These are phyloP conservation scores for Cecidostiba fungosa DNA, from an alignment of 2,888 invertebrate species.

Conservation along the genomic window DNA sequence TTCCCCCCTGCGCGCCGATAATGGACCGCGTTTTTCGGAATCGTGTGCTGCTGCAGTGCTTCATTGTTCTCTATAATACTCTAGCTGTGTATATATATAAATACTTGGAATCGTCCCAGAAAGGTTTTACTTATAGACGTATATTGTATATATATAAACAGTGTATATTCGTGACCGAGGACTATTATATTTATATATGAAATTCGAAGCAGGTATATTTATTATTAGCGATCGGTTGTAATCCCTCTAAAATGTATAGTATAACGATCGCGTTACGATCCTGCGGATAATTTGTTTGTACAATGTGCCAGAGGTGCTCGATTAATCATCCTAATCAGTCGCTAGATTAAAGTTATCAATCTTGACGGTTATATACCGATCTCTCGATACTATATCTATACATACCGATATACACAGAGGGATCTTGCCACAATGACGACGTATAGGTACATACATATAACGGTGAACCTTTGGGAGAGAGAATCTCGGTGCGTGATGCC, in stretches of 20 bases:
- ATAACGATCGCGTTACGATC: background rate
- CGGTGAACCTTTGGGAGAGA: background rate
- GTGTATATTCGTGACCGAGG: background rate
- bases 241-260: background rate
- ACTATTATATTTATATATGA: background rate
- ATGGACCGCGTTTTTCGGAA: background rate
- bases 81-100: background rate
- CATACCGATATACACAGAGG: background rate
- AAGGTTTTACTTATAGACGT: too few species aligned
- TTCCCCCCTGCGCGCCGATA: background rate
- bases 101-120: background rate
- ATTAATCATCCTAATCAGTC: constrained; percentile 4
- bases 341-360: constrained; percentile 17
- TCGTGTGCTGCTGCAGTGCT: background rate
- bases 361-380: background rate
- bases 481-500: constrained; percentile 25
- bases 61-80: background rate
- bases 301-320: background rate
- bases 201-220: background rate
- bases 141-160: too few species aligned
- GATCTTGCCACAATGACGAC: background rate
- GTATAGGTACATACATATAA: background rate
- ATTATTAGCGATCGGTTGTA: constrained; percentile 8
- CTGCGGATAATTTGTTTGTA: constrained; percentile 1
- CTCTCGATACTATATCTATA: background rate